Base-by-base conservation (phyloP, 2,797 vertebrate genomes). In the Centroberyx gerrardi region DNA sequence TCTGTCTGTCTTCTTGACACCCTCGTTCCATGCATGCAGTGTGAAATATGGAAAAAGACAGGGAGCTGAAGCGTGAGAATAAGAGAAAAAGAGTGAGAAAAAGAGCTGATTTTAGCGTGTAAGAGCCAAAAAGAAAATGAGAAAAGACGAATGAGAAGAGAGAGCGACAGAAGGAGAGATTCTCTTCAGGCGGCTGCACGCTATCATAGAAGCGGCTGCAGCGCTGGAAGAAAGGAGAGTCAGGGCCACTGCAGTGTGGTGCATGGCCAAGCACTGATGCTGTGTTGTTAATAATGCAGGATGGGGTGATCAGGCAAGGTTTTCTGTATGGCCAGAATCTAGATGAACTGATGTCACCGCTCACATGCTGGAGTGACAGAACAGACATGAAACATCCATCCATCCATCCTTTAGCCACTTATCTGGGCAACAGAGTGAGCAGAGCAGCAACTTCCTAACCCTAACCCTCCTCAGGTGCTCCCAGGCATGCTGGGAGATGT, bases 201-300 rank as follows among this genome's bases (percentile, higher is more conserved):
- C 14, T 29, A 17, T 13, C 33, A 14, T 54, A 40, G 9, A 65
- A 63, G 27, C 36, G 42, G 42, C 38, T 40, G 53, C 28, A 56
- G 54, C 10, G 9, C 3, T 29, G 27, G 27, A 28, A 13, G 27
- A 8, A 28, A 13, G 53, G 33, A 40, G 49, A 67, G 68, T 60
- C 17, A 4, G 29, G 38, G 71, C 72, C 77, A 74, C 81, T 76
- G 80, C 80, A 85, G 80, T 65, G 76, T 73, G 63, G 42, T 72
- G 75, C 75, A 65, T 55, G 79, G 82, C 63, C 6, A 46, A 72
- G 79, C 62, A 42, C 29, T 10, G 54, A 36, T 51, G 62, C 70
- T 42, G 52, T 28, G 65, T 59, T 63, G 79, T 84, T 74, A 89
- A 88, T 90, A 72, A 90, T 90, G 85, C 76, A 89, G 38, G 70